These are phyloP conservation scores for Drosophila colorata DNA, from an alignment of 2,888 invertebrate genomes.

Conservation along the genomic window DNA sequence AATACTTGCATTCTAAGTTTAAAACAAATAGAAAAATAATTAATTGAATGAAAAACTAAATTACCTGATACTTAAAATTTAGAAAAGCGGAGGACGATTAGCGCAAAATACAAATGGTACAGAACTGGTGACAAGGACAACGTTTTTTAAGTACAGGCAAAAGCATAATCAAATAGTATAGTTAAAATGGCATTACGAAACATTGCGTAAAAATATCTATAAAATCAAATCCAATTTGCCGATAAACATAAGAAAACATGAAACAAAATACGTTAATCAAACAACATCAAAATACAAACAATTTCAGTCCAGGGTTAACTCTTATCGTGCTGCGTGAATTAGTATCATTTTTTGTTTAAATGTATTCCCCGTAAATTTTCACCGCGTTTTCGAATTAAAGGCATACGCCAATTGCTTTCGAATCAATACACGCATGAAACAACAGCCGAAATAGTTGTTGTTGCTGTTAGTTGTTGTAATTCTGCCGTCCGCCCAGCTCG, in stretches of 20 bases:
- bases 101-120: constrained; percentile 23
- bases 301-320: constrained; percentile 71
- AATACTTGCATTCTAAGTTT: constrained; percentile 67
- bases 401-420: constrained; percentile 60
- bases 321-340: constrained; percentile 49
- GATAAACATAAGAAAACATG: constrained; percentile 43
- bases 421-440: constrained; percentile 45
- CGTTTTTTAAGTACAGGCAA: constrained; percentile 43
- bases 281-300: constrained; percentile 61
- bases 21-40: constrained; percentile 47
- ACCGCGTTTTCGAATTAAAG: constrained; percentile 38
- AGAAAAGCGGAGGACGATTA: constrained; percentile 31
- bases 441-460: constrained; percentile 5
- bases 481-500: constrained; percentile 93
- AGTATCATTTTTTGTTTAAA: constrained; percentile 25
- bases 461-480: constrained; percentile 88
- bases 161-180: constrained; percentile 43
- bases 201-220: constrained; percentile 45
- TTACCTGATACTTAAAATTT: constrained; percentile 46
- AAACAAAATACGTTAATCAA: constrained; percentile 58
- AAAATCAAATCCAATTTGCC: constrained; percentile 52
- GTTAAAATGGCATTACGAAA: constrained; percentile 61
- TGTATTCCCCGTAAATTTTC: constrained; percentile 47
- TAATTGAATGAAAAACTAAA: constrained; percentile 33
- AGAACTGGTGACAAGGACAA: constrained; percentile 51